phyloP scores from a whole-genome alignment of 1,140 invertebrate species.

The Drosophila paulistorum region DNA sequence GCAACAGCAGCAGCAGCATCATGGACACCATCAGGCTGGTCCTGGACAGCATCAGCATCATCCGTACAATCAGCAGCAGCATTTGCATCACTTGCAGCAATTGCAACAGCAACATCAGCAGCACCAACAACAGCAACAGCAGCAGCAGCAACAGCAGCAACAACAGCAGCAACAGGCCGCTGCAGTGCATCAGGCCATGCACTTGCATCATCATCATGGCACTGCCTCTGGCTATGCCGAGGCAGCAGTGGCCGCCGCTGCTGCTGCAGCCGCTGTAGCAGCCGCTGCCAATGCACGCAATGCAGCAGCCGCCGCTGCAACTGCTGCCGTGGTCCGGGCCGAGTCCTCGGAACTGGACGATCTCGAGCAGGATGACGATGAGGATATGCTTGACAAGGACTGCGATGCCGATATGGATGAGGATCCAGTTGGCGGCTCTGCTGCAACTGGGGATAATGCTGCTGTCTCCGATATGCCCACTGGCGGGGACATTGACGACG shows the following conservation, averaged over 20 bases:
- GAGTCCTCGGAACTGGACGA: slow-evolving; percentile 61
- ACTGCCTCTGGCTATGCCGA: slow-evolving; percentile 57
- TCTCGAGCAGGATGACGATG: slow-evolving; percentile 48
- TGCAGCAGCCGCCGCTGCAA: slow-evolving; percentile 56
- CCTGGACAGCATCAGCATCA: slow-evolving; percentile 64
- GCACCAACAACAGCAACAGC: slow-evolving; percentile 60
- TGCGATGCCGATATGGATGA: slow-evolving; percentile 31
- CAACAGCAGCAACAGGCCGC: slow-evolving; percentile 67
- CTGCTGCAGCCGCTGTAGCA: slow-evolving; percentile 67
- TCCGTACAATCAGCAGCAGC: slow-evolving; percentile 78
- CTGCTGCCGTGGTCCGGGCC: slow-evolving; percentile 52
- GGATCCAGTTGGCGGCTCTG: slow-evolving; percentile 8
- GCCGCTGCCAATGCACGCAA: slow-evolving; percentile 64
- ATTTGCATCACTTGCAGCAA: slow-evolving; percentile 73
- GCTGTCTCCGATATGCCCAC: background rate
- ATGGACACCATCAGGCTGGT: slow-evolving; percentile 13
- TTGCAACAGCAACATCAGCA: slow-evolving; percentile 66
- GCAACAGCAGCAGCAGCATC: slow-evolving; percentile 29
- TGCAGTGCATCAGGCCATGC: slow-evolving; percentile 55
- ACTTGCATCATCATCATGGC: slow-evolving; percentile 66
- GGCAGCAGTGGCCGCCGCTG: slow-evolving; percentile 70
- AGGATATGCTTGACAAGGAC: slow-evolving; percentile 56
- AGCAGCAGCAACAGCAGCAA: slow-evolving; percentile 49
- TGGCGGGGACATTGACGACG: slow-evolving; percentile 28
- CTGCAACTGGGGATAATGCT: slow-evolving; percentile 1